Percentiles rank a stretch among this genome's conserved stretches.
These are phyloP conservation scores for Callosobruchus maculatus DNA, from an alignment of 2,888 invertebrate species.

Conservation along the genomic window DNA sequence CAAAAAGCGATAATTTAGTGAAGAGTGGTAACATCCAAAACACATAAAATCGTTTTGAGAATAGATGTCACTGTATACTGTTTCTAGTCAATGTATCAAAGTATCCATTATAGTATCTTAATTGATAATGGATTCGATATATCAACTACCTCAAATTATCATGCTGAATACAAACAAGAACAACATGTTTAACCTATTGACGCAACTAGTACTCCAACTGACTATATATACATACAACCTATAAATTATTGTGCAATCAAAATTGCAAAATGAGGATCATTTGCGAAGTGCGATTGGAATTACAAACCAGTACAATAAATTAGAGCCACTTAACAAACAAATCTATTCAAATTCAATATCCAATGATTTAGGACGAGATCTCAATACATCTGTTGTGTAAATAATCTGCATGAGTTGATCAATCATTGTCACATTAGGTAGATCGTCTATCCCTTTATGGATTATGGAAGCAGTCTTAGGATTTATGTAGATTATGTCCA, in stretches of 20 bases:
- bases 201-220: not conserved
- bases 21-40: too few relatives aligned
- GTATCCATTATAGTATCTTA: not conserved
- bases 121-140: not conserved
- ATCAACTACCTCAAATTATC: not conserved
- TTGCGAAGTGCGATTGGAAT: not conserved
- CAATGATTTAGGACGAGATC: not conserved
- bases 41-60: too few relatives aligned
- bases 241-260: not conserved
- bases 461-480: not conserved
- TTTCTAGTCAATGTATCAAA: too few relatives aligned
- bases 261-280: not conserved
- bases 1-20: too few relatives aligned
- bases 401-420: not conserved
- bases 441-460: not conserved
- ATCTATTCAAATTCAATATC: not conserved
- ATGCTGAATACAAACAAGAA: not conserved
- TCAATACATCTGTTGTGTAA: not conserved
- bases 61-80: too few relatives aligned
- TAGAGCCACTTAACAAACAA: not conserved
- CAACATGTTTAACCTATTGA: not conserved
- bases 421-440: not conserved
- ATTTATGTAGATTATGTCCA: too few relatives aligned
- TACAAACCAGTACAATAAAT: not conserved
- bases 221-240: not conserved